Evolutionary conservation across 2,113 vertebrate genomes (phyloP).

Genomic region (Pelecanoides urinatrix): DNA sequence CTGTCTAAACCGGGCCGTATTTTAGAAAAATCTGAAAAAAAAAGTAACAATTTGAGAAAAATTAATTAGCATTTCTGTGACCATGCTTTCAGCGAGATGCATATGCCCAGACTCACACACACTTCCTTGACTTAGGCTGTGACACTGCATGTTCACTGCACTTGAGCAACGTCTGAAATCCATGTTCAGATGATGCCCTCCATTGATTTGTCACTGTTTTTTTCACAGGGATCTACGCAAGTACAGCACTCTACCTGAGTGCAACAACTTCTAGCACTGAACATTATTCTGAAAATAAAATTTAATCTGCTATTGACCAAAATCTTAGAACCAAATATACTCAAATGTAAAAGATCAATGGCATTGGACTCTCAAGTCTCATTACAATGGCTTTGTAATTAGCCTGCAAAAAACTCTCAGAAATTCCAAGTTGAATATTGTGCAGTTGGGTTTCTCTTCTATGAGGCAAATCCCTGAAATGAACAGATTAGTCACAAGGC

Average conservation of each 20-base stretch:
- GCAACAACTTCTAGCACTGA: neutral
- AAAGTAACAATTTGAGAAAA: neutral
- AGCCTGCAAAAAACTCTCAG: conserved; percentile 26
- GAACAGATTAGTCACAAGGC: conserved; percentile 52
- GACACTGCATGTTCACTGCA: neutral
- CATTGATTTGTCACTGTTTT: neutral
- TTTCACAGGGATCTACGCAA: neutral
- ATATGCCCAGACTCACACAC: neutral
- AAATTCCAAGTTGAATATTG: conserved; percentile 30
- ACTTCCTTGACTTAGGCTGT: neutral
- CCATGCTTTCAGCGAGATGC: neutral
- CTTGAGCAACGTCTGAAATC: neutral
- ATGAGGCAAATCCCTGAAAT: conserved; percentile 54
- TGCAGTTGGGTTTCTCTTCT: conserved; percentile 29
- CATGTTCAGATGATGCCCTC: neutral
- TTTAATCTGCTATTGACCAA: neutral
- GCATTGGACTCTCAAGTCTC: conserved; percentile 18
- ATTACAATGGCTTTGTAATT: conserved; percentile 52
- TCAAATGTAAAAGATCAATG: conserved; percentile 20
- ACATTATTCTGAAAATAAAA: neutral
- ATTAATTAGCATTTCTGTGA: neutral
- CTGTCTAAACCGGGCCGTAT: neutral
- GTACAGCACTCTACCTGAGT: neutral
- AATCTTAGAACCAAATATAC: conserved; percentile 1
- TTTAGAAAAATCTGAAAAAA: neutral